Evolutionary conservation across 1,140 invertebrate species (phyloP), one percentile per base, ranked within the genome.

Genomic region (Ceratosolen solmsi): DNA sequence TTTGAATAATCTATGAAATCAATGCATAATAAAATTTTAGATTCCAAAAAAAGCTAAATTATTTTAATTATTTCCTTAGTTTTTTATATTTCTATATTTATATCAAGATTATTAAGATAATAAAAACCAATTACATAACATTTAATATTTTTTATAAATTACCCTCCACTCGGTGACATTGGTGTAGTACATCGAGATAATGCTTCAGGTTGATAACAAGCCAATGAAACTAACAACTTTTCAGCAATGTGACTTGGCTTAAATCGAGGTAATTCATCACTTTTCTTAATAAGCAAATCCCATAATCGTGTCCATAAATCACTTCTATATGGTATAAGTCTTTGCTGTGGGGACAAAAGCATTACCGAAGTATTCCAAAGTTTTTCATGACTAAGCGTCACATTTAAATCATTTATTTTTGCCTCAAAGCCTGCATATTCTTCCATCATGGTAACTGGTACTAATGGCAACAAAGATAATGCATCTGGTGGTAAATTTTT

Each of bases 121-220:
- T 22, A 38, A 68, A 38, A 46, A n/a, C 5, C 13, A 46, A 46
- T 46, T 46, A 7, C 41, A 13, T 46, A 5, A 13, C 13, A 46
- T 2, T 20, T 54, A 11, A 22, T 22, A 22, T 17, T 54, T 22
- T 22, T 22, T 54, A 54, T 54, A 54, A 46, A 68, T 87, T 88
- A 91, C 90, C 91, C 92, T 84, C 92, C 93, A 80, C 93, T 93
- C 4, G 96, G 96, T 2, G 96, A 96, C 90, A 96, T 93, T 20
- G 96, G 96, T 49, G 96, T 97, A 84, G 94, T 96, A 85, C 94
- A 96, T 86, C 96, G 93, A 0, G 96, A 97, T 11, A 97, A 88
- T 1, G 96, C 96, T 91, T 97, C 96, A 0, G 96, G 96, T 93
- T 96, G 96, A 89, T 97, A 96, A 87, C 95, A 96, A 72, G 95